Evolutionary conservation across 2,797 vertebrate genomes (phyloP), one percentile per base, ranked within the genome.

Genomic region (Gymnothorax javanicus): DNA sequence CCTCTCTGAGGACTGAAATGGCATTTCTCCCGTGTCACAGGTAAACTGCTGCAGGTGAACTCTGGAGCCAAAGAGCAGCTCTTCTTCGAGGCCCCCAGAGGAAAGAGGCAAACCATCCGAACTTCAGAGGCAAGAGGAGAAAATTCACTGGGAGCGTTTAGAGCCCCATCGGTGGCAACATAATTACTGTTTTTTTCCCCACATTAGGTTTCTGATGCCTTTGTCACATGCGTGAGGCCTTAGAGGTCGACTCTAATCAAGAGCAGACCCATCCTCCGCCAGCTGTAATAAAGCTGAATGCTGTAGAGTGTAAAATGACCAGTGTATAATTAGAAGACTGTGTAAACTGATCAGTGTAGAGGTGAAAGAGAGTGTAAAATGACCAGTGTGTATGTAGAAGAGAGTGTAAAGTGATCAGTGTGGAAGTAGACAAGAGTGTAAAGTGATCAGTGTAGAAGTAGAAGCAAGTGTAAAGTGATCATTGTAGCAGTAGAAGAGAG

Each of bases 71-170:
- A 97, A 95, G 98, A 99, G 92, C 98, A 98, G 89, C 94, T 99
- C 0, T 99, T 99, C 95, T 99, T 98, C 89, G 98, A 99, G 95
- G 98, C 98, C 62, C 98, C 98, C 0, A 96, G 98, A 93, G 98
- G 98, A 91, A 97, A 97, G 85, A 95, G 96, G 84, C 98, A 99
- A 88, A 95, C 95, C 92, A 99, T 99, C 94, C 97, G 96, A 88
- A 92, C 95, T 69, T 91, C 96, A 3, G 98, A 99, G 97, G 98
- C 99, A 94, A 60, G 93, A 60, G 33, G 20, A 23, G 27, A 33
- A 77, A 17, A 52, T 52, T 43, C 15, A 25, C 17, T 1, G 73
- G 33, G 62, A 73, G 25, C 33, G 69, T 73, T 73, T 73, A 73
- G 33, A 77, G 73, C 33, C 12, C 33, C 50, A 50, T 77, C 73